Base-by-base conservation (phyloP, 2,888 invertebrate species). In the Ethmia dodecea region DNA sequence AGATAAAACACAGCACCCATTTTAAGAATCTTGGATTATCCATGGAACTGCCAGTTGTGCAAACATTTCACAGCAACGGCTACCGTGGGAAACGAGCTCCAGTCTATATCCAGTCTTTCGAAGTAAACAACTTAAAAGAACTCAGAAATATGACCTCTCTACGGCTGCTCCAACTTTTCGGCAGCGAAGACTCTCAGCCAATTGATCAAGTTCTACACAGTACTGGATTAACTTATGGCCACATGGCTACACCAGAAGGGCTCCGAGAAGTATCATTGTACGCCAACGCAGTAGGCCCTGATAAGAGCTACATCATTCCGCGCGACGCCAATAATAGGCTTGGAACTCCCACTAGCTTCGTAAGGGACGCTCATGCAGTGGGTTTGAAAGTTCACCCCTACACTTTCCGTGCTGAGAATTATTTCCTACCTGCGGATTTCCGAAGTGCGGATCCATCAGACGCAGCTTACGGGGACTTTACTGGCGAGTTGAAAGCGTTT, bases 81-180 rank as follows among this genome's bases (percentile, higher is more conserved):
- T 86, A 83, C 42, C 28, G 38, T 3, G 71, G 73, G 5, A 44
- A 57, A 3, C 44, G 63, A 33, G 65, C 77, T 11, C 74, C 78
- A 1, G 63, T 75, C 31, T 81, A 75, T 37, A 81, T 86, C 25
- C 84, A 84, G 42, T 84, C 84, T 0, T 83, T 84, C 49, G 84
- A 86, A 60, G 69, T 83, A 1, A 70, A 45, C 15, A 86, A 86
- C 42, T 63, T 86, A 15, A 80, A 67, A 32, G 70, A 79, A 42
- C 48, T 86, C 1, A 77, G 64, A 31, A 58, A 52, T 28, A 52
- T 83, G 22, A 81, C 84, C 11, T 62, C 67, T 37, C 57, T 86
- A 9, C 60, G 71, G 31, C 54, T 86, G 13, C 53, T 84, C 31
- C 83, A 86, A 40, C 49, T 86, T 13, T 66, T 66, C 28, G 58